Conservation (phyloP, 2,888 invertebrate genomes). For the Andricus curvator region DNA sequence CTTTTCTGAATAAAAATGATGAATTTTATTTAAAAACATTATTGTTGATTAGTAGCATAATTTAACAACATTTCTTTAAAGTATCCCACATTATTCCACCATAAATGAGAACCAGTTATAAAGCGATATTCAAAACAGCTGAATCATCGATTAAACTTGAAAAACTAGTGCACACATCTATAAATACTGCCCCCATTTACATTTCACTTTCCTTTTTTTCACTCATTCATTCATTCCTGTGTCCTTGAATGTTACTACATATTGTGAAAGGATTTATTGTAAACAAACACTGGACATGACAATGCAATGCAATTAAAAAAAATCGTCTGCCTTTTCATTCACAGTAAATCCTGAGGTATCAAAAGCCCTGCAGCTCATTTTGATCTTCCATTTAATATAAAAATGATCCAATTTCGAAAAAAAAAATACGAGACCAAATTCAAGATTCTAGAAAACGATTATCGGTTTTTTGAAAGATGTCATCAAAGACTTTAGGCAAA, state of each 20-base stretch:
- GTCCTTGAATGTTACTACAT: conserved; percentile 1
- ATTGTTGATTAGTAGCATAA: too few relatives aligned
- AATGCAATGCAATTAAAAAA: neutral
- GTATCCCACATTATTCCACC: neutral
- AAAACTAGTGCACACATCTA: conserved; percentile 31
- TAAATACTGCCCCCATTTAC: neutral
- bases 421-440: too few relatives aligned
- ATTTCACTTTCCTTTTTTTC: neutral
- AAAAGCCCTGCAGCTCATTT: too few relatives aligned
- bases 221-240: conserved; percentile 1
- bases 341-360: too few relatives aligned
- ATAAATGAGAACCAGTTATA: conserved; percentile 3
- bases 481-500: too few relatives aligned
- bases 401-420: too few relatives aligned
- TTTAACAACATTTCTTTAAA: neutral
- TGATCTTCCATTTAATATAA: too few relatives aligned
- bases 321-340: neutral
- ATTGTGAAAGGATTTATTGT: neutral
- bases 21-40: too few relatives aligned
- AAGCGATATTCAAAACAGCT: conserved; percentile 1
- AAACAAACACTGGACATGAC: neutral
- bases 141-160: conserved; percentile 33
- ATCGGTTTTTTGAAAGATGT: too few relatives aligned
- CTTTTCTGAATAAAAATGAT: too few relatives aligned
- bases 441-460: too few relatives aligned